phyloP scores from a whole-genome alignment of 2,797 vertebrate species.

The Natrix natrix region DNA sequence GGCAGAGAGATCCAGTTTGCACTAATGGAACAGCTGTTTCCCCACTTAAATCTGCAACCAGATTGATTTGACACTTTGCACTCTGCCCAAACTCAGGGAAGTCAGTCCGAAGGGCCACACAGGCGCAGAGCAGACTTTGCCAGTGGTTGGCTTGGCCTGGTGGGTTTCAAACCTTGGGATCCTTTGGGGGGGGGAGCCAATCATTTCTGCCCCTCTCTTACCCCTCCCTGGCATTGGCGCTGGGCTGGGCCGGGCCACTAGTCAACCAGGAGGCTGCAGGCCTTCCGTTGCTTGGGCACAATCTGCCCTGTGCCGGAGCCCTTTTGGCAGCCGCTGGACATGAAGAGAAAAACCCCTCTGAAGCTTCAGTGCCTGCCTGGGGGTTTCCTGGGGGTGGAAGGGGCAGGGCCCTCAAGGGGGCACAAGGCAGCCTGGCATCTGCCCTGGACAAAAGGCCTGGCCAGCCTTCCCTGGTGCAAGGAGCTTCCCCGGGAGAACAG shows the following conservation, averaged over 20 bases:
- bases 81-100: not conserved
- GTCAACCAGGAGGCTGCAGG: not conserved
- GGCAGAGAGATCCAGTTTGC: slow-evolving; percentile 30
- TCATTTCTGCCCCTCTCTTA: not conserved
- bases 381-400: not conserved
- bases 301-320: not conserved
- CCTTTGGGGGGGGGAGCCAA: not conserved
- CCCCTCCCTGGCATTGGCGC: not conserved
- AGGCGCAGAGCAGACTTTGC: not conserved
- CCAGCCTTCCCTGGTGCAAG: not conserved
- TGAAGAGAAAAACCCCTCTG: not conserved
- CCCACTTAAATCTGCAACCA: slow-evolving; percentile 61
- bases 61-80: slow-evolving; percentile 55
- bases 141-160: not conserved
- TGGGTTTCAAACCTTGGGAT: not conserved
- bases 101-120: not conserved
- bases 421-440: not conserved
- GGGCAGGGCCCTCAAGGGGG: not conserved
- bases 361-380: not conserved
- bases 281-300: not conserved
- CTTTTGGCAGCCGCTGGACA: not conserved
- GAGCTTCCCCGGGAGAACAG: not conserved
- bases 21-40: slow-evolving; percentile 65
- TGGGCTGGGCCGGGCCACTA: not conserved
- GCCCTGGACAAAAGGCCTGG: not conserved